Base-by-base conservation (phyloP, 1,140 invertebrate genomes). In the Aphaenogaster floridana region DNA sequence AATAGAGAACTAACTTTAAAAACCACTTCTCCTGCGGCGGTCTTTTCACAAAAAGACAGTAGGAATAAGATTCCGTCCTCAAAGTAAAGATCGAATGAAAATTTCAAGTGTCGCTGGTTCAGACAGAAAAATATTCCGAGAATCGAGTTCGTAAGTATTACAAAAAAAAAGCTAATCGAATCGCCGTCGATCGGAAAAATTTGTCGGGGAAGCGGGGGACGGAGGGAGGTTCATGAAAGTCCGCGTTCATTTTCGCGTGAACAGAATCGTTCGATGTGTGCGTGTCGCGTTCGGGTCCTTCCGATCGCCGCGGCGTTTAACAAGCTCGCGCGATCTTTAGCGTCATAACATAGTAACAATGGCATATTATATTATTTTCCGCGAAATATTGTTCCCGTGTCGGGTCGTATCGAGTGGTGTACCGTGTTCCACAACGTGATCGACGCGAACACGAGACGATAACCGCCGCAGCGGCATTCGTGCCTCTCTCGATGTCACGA, bases 401-500 rank as follows among this genome's bases (percentile, higher is more conserved):
- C 69, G 68, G 28, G 17, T 48, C 11, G 42, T 84, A 83, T 84
- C 80, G 80, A 84, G 54, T 84, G 42, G 54, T 61, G 21, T 81
- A 17, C 64, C 69, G 57, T 74, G 69, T 61, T 61, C 59, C 42
- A 76, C 57, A 42, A 76, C n/a, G 34, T 76, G 80, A 54, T 90
- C 77, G 69, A 66, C 76, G 66, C 17, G 50, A 79, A 34, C 76
- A 42, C 59, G 87, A 66, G 45, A 66, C 86, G 76, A 88, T 88
- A 74, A 74, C 78, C 15, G 68, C 74, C 11, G 61, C 36, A 9
- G 39, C 15, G 28, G 54, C 21, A 45, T 78, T 89, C 80, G 88
- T 77, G 89, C 86, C 59, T 45, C 42, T 64, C 17, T 52, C 64
- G 68, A 88, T 86, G 52, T 88, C 86, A 69, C 86, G 76, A 85